Evolutionary conservation across 2,888 invertebrate species (phyloP).

Genomic region (Drosophila putrida): DNA sequence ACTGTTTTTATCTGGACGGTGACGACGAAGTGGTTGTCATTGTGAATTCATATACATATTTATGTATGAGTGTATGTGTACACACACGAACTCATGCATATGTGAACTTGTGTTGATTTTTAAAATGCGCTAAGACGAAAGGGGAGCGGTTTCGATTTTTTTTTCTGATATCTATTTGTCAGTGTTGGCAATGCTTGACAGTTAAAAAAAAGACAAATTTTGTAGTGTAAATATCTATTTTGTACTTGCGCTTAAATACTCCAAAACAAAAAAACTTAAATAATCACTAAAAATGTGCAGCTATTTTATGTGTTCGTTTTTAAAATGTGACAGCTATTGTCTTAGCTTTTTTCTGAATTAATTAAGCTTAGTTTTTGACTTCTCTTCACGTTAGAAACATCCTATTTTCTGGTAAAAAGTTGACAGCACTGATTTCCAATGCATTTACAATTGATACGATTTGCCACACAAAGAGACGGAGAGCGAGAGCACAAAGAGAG

Average conservation of each 20-base stretch:
- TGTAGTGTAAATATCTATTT: too few relatives aligned
- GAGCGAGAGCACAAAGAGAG: slow-evolving; percentile 35
- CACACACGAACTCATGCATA: slow-evolving; percentile 26
- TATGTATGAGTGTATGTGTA: slow-evolving; percentile 31
- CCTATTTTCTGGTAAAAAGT: too few relatives aligned
- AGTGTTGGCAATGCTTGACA: too few relatives aligned
- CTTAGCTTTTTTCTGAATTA: too few relatives aligned
- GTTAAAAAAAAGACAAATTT: too few relatives aligned
- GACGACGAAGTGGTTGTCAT: slow-evolving; percentile 81
- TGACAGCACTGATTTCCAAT: slow-evolving; percentile 48
- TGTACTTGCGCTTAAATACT: too few relatives aligned
- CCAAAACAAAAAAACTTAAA: too few relatives aligned
- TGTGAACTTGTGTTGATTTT: slow-evolving; percentile 70
- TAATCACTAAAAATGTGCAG: too few relatives aligned
- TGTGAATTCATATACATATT: slow-evolving; percentile 61
- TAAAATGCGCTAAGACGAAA: slow-evolving; percentile 47
- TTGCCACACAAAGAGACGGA: slow-evolving; percentile 23
- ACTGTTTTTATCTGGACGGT: slow-evolving; percentile 74
- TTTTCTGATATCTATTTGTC: slow-evolving; percentile 68
- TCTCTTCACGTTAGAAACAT: too few relatives aligned
- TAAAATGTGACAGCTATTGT: too few relatives aligned
- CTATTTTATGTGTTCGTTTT: too few relatives aligned
- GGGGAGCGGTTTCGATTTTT: slow-evolving; percentile 74
- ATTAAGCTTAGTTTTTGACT: too few relatives aligned
- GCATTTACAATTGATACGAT: slow-evolving; percentile 62